Evolutionary conservation across 2,888 invertebrate genomes (phyloP).

Genomic region (Alcis repandata): DNA sequence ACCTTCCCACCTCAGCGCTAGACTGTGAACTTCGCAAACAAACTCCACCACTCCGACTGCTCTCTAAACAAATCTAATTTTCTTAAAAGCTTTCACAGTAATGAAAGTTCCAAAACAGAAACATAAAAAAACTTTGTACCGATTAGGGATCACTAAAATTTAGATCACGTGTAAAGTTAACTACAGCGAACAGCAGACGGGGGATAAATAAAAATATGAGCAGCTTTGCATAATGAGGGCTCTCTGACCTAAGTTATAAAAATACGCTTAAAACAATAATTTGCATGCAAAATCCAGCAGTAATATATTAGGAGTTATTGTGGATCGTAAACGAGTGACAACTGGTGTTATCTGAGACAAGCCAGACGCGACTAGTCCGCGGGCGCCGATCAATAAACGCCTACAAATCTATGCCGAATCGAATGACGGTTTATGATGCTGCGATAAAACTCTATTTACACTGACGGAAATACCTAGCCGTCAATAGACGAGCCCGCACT

Average conservation of each 20-base stretch:
- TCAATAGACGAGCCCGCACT: conserved; percentile 11
- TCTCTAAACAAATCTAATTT: conserved; percentile 28
- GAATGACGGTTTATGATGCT: conserved; percentile 60
- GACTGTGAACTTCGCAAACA: conserved; percentile 9
- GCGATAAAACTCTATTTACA: conserved; percentile 58
- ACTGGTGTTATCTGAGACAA: conserved; percentile 62
- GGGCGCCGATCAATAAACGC: conserved; percentile 57
- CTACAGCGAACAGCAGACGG: conserved; percentile 28
- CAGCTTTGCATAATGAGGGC: conserved; percentile 27
- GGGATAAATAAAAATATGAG: conserved; percentile 32
- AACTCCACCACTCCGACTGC: conserved; percentile 20
- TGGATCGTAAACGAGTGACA: conserved; percentile 56
- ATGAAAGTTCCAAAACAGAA: conserved; percentile 31
- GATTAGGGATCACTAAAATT: conserved; percentile 31
- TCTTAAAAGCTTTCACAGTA: conserved; percentile 38
- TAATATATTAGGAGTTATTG: conserved; percentile 49
- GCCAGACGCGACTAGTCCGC: conserved; percentile 58
- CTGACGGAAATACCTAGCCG: conserved; percentile 48
- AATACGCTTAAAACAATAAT: conserved; percentile 34
- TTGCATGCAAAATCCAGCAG: conserved; percentile 45
- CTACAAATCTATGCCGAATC: conserved; percentile 62
- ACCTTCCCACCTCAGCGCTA: conserved; percentile 2
- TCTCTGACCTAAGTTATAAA: conserved; percentile 20
- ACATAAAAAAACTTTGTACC: conserved; percentile 20
- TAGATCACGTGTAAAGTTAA: conserved; percentile 36